A percentile compares a stretch with the other conserved stretches of the same genome.
These are phyloP conservation scores for Lagodon rhomboides DNA, from an alignment of 2,797 vertebrate species.

Conservation along the genomic window DNA sequence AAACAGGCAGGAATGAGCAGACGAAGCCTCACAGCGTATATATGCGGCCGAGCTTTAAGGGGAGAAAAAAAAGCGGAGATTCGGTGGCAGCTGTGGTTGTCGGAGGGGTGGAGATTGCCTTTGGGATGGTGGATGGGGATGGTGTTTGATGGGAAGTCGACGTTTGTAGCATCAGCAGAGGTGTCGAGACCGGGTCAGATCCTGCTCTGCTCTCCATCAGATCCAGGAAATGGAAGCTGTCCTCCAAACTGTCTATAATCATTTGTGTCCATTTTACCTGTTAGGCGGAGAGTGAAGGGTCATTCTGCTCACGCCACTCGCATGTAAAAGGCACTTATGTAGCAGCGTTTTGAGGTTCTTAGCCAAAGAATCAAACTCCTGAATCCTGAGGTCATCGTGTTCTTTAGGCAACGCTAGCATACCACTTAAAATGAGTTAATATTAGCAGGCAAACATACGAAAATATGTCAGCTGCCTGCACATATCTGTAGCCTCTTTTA, in stretches of 20 bases:
- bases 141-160: slow-evolving; percentile 46
- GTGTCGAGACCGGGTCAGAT: slow-evolving; percentile 50
- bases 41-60: slow-evolving; percentile 26
- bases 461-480: no score
- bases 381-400: background rate
- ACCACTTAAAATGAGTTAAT: background rate
- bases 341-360: background rate
- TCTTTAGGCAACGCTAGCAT: background rate
- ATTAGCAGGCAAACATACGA: background rate
- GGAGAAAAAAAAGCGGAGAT: slow-evolving; percentile 4
- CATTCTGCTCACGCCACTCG: slow-evolving; percentile 1
- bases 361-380: background rate
- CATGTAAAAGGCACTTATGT: background rate
- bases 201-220: slow-evolving; percentile 14
- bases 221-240: slow-evolving; percentile 40
- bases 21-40: slow-evolving; percentile 24
- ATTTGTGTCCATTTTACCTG: slow-evolving; percentile 22
- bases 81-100: slow-evolving; percentile 48
- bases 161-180: slow-evolving; percentile 52
- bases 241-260: slow-evolving; percentile 26
- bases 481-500: no score
- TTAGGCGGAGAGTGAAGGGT: background rate
- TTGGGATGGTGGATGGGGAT: slow-evolving; percentile 42
- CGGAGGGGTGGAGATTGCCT: slow-evolving; percentile 36
- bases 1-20: slow-evolving; percentile 63